Evolutionary conservation across 2,113 vertebrate species (phyloP).

Genomic region (Danionella cerebrum): DNA sequence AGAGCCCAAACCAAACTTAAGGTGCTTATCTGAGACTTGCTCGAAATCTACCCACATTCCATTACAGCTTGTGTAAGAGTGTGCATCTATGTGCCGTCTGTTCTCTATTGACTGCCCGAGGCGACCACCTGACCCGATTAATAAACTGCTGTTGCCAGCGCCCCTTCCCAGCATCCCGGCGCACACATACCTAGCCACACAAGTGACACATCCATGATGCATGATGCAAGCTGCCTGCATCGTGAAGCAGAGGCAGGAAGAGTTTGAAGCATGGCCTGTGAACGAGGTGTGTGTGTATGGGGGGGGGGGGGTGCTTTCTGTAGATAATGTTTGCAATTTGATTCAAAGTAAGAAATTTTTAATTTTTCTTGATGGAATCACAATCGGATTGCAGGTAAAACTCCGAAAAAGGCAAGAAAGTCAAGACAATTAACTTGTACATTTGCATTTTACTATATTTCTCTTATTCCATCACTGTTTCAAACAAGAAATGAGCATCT

Average conservation of each 20-base stretch:
- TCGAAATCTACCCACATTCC: background rate
- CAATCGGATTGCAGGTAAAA: no score
- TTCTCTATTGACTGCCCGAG: constrained; percentile 31
- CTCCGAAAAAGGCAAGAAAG: no score
- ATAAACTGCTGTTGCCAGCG: constrained; percentile 43
- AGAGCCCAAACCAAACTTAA: background rate
- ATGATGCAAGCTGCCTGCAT: constrained; percentile 41
- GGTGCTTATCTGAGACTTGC: background rate
- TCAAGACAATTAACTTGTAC: no score
- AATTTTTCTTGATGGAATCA: no score
- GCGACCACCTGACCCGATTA: constrained; percentile 43
- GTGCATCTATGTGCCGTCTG: background rate
- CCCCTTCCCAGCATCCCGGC: background rate
- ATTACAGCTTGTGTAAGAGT: background rate
- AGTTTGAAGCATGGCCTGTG: constrained; percentile 26
- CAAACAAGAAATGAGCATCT: no score
- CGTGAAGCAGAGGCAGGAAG: constrained; percentile 46
- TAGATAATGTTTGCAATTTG: no score
- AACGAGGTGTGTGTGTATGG: constrained; percentile 32
- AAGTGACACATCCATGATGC: constrained; percentile 51
- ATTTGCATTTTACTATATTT: no score
- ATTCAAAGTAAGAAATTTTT: no score
- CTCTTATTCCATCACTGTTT: no score
- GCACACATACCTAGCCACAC: no score
- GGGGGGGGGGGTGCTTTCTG: no score